phyloP scores from a whole-genome alignment of 2,113 vertebrate species.

The Hyaena hyaena region DNA sequence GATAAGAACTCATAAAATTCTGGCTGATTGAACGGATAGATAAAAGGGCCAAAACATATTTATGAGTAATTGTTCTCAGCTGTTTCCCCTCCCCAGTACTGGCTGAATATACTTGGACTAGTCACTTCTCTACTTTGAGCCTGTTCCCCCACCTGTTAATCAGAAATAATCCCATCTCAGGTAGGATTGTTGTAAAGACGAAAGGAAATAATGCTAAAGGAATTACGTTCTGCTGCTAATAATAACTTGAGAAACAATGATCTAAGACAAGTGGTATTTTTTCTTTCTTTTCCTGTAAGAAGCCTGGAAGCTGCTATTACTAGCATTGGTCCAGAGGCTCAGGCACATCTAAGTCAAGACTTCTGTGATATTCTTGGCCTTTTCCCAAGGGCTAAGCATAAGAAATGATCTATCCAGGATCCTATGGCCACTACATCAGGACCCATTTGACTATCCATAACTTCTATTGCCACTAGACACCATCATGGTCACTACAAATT shows the following conservation, averaged over 20 bases:
- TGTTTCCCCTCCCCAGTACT: not conserved
- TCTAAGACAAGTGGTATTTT: not conserved
- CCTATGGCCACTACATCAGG: not conserved
- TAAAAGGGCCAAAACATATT: not conserved
- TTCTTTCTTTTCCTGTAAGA: not conserved
- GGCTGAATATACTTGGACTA: not conserved
- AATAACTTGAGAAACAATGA: conserved; percentile 1
- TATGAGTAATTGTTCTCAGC: not conserved
- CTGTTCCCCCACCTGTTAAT: not conserved
- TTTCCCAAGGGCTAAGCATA: not conserved
- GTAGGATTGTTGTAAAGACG: not conserved
- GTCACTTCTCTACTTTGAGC: not conserved
- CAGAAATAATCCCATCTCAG: not conserved
- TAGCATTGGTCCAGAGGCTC: not conserved
- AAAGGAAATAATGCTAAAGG: not conserved
- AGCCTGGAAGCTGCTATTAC: not conserved
- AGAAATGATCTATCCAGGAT: not conserved
- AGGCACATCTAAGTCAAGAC: not conserved
- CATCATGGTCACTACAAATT: not conserved
- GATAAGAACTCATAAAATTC: not conserved
- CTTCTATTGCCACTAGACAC: not conserved
- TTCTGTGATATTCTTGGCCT: not conserved
- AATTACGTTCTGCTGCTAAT: not conserved
- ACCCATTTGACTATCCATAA: not conserved
- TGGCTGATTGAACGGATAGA: not conserved